phyloP scores from a whole-genome alignment of 2,888 invertebrate genomes.

The Lacanobia wlatinum region DNA sequence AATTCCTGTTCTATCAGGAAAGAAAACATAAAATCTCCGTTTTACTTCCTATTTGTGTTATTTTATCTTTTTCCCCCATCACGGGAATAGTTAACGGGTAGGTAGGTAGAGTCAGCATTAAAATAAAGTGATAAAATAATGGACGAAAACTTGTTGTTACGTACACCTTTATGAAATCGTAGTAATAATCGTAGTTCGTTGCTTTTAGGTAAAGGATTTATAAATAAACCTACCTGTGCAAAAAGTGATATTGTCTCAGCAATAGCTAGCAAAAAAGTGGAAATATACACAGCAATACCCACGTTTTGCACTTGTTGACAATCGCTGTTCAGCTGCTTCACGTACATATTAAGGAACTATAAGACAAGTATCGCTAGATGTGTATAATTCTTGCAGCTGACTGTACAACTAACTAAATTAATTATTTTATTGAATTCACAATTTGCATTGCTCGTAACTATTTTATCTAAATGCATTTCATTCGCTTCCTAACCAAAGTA shows the following conservation, averaged over 20 bases:
- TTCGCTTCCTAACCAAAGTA: slow-evolving; percentile 16
- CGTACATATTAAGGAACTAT: no score
- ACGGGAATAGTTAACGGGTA: neutral
- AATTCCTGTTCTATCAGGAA: slow-evolving; percentile 3
- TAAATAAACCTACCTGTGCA: no score
- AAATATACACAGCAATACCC: no score
- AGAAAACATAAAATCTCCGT: neutral
- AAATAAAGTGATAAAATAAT: neutral
- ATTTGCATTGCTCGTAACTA: neutral
- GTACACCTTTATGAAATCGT: neutral
- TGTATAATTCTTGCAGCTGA: neutral
- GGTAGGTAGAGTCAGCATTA: neutral
- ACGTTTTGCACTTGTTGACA: no score
- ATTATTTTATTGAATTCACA: neutral
- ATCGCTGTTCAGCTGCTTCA: no score
- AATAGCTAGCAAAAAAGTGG: no score
- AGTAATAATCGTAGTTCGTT: neutral
- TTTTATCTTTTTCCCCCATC: neutral
- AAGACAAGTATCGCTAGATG: neutral
- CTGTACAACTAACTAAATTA: neutral
- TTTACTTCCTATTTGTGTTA: slow-evolving; percentile 1
- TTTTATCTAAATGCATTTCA: slow-evolving; percentile 16
- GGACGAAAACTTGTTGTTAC: neutral
- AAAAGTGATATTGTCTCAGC: no score
- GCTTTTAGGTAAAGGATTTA: no score